phyloP scores from a whole-genome alignment of 2,797 vertebrate species.

The Borostomias antarcticus region DNA sequence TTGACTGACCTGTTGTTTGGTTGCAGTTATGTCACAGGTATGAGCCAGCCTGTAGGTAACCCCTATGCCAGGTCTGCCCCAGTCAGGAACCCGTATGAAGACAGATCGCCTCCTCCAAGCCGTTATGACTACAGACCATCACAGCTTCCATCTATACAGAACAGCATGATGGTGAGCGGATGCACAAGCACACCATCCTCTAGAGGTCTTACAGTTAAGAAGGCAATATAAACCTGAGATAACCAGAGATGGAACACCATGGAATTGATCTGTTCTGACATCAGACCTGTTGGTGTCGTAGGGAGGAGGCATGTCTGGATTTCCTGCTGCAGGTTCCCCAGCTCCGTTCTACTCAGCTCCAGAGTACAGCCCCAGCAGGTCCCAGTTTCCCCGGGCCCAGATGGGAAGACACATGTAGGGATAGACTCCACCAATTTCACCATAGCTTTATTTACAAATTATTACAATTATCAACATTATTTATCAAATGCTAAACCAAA shows the following conservation, averaged over 20 bases:
- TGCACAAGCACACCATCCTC: no score
- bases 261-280: background rate
- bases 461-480: background rate
- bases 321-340: background rate
- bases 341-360: background rate
- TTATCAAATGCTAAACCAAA: background rate
- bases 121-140: conserved; percentile 6
- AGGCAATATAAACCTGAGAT: background rate
- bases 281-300: conserved; percentile 7
- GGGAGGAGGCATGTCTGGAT: conserved; percentile 15
- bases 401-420: conserved; percentile 11
- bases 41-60: conserved; percentile 31
- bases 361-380: conserved; percentile 12
- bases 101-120: background rate
- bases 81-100: conserved; percentile 29
- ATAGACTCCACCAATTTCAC: background rate
- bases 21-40: conserved; percentile 20
- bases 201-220: background rate
- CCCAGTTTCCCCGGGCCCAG: conserved; percentile 15
- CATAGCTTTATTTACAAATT: no score
- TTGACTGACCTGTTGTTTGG: conserved; percentile 6
- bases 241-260: no score
- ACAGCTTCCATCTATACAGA: background rate
- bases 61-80: conserved; percentile 24
- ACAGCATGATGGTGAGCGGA: conserved; percentile 7